Base-by-base conservation (phyloP, 2,888 invertebrate genomes). In the Pterostichus madidus region DNA sequence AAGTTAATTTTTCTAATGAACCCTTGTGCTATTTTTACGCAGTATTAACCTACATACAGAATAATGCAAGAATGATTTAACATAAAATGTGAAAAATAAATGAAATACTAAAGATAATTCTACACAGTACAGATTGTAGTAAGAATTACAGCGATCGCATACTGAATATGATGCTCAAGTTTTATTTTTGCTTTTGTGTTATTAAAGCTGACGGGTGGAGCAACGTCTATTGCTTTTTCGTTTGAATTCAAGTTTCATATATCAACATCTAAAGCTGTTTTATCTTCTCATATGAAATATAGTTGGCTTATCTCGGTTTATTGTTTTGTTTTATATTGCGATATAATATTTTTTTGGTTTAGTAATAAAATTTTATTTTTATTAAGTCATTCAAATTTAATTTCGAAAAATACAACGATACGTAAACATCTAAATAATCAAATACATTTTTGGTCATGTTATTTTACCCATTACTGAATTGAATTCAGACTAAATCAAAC, bases 101-200 rank as follows among this genome's bases (percentile, higher is more conserved):
- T 39, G 39, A 39, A 39, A 39, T 39, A 39, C 0, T 39, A 24
- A 1, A 24, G 24, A 39, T 39, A 2, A 39, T 6, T 39, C 39
- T 49, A 49, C n/a, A 5, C 49, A 49, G 49, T 1, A 13, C 11
- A 13, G 4, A 49, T 11, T 49, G 6, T 10, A 10, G n/a, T 3
- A 1, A 3, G 24, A 24, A 24, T 24, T 24, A 49, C 11, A 11
- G 49, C n/a, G 10, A 2, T 24, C 13, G 53, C 59, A 24, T 59
- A 5, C 11, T 24, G 59, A 59, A 17, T 24, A 59, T 11, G 1
- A 5, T 49, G n/a, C 49, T n/a, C n/a, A 49, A 24, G 49, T 49
- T 59, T 24, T 24, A 59, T 59, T 59, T 59, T 59, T 59, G 59
- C 59, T 59, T 59, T 24, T 59, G 53, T 53, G 59, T 17, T 59